These are phyloP conservation scores for Heliocidaris erythrogramma DNA, from an alignment of 35 echinoderm and acorn worm species.

Conservation along the genomic window DNA sequence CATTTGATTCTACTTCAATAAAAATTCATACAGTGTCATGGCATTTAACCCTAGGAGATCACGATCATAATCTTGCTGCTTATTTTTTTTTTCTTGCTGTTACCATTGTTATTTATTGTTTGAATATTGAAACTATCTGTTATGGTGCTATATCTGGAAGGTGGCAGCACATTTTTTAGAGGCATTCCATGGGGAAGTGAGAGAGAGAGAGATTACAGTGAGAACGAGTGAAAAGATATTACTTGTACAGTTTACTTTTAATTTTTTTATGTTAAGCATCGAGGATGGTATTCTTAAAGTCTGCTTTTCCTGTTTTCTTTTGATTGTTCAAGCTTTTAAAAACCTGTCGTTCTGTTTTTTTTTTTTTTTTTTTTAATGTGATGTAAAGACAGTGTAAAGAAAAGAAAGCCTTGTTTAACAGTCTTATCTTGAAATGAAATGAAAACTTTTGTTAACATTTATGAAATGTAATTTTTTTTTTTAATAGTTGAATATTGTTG, in stretches of 20 bases:
- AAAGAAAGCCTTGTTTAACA: conserved; percentile 24
- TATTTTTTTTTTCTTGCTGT: not conserved
- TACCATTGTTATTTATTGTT: conserved; percentile 14
- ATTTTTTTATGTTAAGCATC: not conserved
- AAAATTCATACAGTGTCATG: too few species aligned
- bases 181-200: conserved; percentile 9
- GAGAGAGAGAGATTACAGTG: not conserved
- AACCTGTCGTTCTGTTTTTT: not conserved
- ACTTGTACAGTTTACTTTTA: not conserved
- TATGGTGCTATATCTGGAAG: conserved; percentile 20
- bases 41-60: too few species aligned
- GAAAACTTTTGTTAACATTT: conserved; percentile 14
- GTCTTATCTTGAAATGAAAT: conserved; percentile 28
- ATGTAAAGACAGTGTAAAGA: not conserved
- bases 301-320: not conserved
- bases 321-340: not conserved
- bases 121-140: conserved; percentile 10
- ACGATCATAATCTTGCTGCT: not conserved
- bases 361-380: not conserved
- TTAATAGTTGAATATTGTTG: conserved; percentile 24
- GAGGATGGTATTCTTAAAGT: not conserved
- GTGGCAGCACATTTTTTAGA: conserved; percentile 7
- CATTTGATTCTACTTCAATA: too few species aligned
- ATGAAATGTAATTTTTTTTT: conserved; percentile 17
- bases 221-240: not conserved